phyloP scores from a whole-genome alignment of 2,888 invertebrate species.

The Phragmatobia fuliginosa region DNA sequence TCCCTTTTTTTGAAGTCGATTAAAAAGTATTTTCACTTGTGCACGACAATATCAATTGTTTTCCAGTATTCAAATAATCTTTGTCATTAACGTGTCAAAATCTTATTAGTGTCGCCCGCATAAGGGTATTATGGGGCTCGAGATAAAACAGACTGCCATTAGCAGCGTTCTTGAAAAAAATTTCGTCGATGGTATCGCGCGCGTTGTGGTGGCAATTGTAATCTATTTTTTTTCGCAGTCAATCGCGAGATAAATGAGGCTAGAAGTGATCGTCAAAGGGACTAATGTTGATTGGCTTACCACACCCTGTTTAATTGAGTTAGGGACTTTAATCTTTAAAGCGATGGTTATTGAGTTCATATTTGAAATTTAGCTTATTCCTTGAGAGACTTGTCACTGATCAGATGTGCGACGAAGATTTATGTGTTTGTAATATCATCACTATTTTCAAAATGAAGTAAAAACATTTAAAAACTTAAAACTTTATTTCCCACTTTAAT shows the following conservation, averaged over 20 bases:
- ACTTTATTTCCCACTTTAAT: no score
- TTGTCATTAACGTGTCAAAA: constrained; percentile 83
- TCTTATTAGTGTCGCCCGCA: constrained; percentile 84
- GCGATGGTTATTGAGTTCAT: constrained; percentile 34
- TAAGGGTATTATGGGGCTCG: constrained; percentile 81
- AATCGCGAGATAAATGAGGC: constrained; percentile 84
- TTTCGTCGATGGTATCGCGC: constrained; percentile 78
- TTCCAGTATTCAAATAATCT: constrained; percentile 58
- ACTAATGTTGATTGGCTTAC: constrained; percentile 82
- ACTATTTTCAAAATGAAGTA: constrained; percentile 14
- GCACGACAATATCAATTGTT: constrained; percentile 29
- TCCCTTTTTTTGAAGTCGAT: no score
- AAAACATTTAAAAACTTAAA: constrained; percentile 8
- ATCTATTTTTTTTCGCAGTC: constrained; percentile 82
- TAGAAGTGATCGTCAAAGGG: constrained; percentile 75
- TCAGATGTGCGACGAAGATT: constrained; percentile 74
- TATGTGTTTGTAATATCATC: constrained; percentile 57
- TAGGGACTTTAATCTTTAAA: constrained; percentile 49
- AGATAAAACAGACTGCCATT: constrained; percentile 86
- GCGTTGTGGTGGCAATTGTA: constrained; percentile 83
- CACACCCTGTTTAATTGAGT: constrained; percentile 42
- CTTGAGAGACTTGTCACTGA: constrained; percentile 58
- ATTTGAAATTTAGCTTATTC: constrained; percentile 24
- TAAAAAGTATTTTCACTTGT: background rate
- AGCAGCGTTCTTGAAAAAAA: constrained; percentile 76